Evolutionary conservation across 2,113 vertebrate species (phyloP), one percentile per base, ranked within the genome.

Genomic region (Rhombomys opimus): DNA sequence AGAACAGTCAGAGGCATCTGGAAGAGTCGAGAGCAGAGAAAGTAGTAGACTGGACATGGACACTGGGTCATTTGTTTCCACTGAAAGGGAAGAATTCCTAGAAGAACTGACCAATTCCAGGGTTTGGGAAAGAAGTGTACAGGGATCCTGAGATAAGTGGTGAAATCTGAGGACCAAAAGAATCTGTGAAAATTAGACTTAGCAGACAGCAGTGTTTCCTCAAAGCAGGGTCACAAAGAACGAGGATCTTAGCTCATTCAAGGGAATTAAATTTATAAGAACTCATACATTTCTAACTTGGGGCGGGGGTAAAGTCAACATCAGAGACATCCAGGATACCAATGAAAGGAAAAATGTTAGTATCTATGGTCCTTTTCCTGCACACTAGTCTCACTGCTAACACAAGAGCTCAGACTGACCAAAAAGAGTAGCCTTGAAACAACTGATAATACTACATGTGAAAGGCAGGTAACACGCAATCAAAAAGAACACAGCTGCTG

Each of bases 241-340:
- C 13, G 11, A n/a, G 22, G 7, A 7, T 15, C 10, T 18, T 30
- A 67, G 13, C 7, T 61, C 41, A 25, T 63, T 25, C 14, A 78
- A 61, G 77, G 46, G 2, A 14, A 75, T 17, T 57, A 25, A 27
- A 4, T 23, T 7, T 22, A 32, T 4, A 82, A 85, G 4, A 25
- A 46, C 22, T 22, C 8, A 1, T 81, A 65, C 41, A 46, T 85
- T 78, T 89, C 9, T 41, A 41, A 38, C 27, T 6, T 18, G 7
- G 72, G 2, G 65, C 3, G 8, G 1, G 8, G 23, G 1, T 0
- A 4, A 4, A 54, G 50, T 17, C 14, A 38, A 67, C 9, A n/a
- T 13, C n/a, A n/a, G 41, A 59, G 27, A 54, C 30, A 73, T 15
- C 9, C 1, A 61, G 27, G 27, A 35, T 27, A 61, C 20, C 77